phyloP scores from a whole-genome alignment of 2,888 invertebrate species.

The Oeneis ivallda region DNA sequence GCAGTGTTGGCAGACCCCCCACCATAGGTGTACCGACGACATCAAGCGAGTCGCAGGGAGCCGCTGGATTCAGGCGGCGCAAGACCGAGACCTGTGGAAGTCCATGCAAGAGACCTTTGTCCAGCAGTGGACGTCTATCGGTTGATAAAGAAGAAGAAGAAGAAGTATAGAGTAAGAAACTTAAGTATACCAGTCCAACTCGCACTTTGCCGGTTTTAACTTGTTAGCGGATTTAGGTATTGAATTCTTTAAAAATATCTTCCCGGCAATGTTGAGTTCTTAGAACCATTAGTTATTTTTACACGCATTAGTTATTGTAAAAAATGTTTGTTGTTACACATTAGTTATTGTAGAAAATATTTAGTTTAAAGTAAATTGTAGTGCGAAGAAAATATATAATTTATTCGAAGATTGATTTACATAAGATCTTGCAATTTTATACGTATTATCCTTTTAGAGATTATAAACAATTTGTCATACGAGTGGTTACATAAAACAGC shows the following conservation, averaged over 20 bases:
- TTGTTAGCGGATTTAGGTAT: not conserved
- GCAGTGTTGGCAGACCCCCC: no score
- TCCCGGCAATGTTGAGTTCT: conserved; percentile 4
- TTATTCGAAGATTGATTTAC: not conserved
- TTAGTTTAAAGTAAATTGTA: not conserved
- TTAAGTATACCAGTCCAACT: no score
- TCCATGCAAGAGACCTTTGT: no score
- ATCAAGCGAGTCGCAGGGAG: no score
- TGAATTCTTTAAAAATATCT: conserved; percentile 10
- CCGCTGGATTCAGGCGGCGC: no score
- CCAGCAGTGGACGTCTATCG: no score
- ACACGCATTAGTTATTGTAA: conserved; percentile 13
- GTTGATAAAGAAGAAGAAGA: no score
- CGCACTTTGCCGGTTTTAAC: no score
- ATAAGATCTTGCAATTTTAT: not conserved
- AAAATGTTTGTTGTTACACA: conserved; percentile 12
- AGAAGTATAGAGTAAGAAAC: no score
- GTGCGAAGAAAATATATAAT: not conserved
- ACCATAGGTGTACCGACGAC: no score
- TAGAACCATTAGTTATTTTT: conserved; percentile 14
- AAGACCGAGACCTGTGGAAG: no score
- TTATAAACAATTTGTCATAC: not conserved
- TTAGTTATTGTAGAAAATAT: conserved; percentile 12
- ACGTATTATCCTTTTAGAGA: not conserved
- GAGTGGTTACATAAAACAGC: no score